Conservation (phyloP, 2,113 vertebrate species). For the Nestor notabilis region DNA sequence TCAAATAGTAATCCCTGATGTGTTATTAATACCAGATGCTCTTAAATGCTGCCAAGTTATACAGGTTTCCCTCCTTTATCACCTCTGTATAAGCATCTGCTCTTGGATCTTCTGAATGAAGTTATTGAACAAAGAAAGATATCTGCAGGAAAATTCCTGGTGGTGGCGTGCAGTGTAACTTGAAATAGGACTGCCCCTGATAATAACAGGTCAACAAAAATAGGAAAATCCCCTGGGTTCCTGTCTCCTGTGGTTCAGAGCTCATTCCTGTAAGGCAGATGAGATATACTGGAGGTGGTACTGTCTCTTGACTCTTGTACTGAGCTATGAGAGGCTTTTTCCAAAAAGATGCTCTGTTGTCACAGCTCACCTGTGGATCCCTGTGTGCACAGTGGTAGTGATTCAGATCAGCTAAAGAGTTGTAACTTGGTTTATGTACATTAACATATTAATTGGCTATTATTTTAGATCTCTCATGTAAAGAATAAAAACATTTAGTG, state of each 20-base stretch:
- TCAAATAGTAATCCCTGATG: not conserved
- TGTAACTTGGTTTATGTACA: not conserved
- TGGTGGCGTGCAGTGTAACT: not conserved
- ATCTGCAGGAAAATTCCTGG: not conserved
- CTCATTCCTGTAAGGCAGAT: not conserved
- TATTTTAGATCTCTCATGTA: not conserved
- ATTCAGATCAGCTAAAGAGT: not conserved
- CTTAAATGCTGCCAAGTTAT: not conserved
- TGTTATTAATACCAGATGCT: constrained; percentile 27
- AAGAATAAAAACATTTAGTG: not conserved
- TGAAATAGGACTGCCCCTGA: not conserved
- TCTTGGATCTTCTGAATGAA: not conserved
- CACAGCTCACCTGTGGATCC: not conserved
- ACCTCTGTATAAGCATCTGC: not conserved
- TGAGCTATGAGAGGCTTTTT: not conserved
- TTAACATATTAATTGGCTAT: not conserved
- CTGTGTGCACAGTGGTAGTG: not conserved
- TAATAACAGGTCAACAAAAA: not conserved
- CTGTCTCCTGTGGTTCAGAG: not conserved
- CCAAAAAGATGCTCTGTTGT: not conserved
- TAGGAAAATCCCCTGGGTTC: not conserved
- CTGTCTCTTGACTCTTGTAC: not conserved
- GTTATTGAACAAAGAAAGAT: not conserved
- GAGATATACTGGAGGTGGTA: not conserved
- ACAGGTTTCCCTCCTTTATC: not conserved